A percentile compares a stretch with the other conserved stretches of the same genome.
phyloP scores from a whole-genome alignment of 1,140 invertebrate genomes.

The Drosophila mauritiana region DNA sequence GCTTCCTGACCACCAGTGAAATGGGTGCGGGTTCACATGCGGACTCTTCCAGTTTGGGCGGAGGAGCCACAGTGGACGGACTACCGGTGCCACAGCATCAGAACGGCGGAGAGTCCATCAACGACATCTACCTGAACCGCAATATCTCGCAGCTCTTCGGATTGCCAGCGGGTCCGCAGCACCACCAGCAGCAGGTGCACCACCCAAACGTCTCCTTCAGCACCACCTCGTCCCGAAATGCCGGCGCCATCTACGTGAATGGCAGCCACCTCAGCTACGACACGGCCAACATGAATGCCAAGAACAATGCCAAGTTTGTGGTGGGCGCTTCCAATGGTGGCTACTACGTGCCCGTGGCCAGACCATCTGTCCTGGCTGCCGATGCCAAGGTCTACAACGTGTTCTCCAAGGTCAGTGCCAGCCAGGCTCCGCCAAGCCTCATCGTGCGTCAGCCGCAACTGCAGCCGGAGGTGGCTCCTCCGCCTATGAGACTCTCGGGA shows the following conservation, averaged over 20 bases:
- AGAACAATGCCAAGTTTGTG: slow-evolving; percentile 61
- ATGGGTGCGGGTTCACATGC: slow-evolving; percentile 23
- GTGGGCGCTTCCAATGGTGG: slow-evolving; percentile 49
- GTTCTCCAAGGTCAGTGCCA: slow-evolving; percentile 74
- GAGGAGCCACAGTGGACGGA: slow-evolving; percentile 20
- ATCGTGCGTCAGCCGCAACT: slow-evolving; percentile 67
- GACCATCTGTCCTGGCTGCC: slow-evolving; percentile 51
- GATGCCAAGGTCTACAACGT: slow-evolving; percentile 79
- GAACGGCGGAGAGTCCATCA: slow-evolving; percentile 68
- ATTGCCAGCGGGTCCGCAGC: slow-evolving; percentile 31
- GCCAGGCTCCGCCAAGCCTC: slow-evolving; percentile 56
- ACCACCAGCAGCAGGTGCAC: slow-evolving; percentile 28
- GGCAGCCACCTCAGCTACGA: slow-evolving; percentile 66
- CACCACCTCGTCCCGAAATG: slow-evolving; percentile 61
- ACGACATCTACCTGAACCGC: slow-evolving; percentile 81
- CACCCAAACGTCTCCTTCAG: slow-evolving; percentile 82
- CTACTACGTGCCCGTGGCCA: slow-evolving; percentile 70
- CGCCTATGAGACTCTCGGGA: slow-evolving; percentile 53
- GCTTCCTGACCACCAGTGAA: slow-evolving; percentile 57
- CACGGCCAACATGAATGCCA: slow-evolving; percentile 71
- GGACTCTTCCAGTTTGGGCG: slow-evolving; percentile 36
- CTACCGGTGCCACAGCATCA: slow-evolving; percentile 1
- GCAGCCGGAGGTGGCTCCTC: slow-evolving; percentile 18
- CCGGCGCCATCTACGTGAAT: slow-evolving; percentile 73
- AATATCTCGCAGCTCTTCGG: slow-evolving; percentile 78